A percentile compares a stretch with the other conserved stretches of the same genome.
Conservation (phyloP, 2,113 vertebrate genomes). For the Onychorhynchus coronatus region DNA sequence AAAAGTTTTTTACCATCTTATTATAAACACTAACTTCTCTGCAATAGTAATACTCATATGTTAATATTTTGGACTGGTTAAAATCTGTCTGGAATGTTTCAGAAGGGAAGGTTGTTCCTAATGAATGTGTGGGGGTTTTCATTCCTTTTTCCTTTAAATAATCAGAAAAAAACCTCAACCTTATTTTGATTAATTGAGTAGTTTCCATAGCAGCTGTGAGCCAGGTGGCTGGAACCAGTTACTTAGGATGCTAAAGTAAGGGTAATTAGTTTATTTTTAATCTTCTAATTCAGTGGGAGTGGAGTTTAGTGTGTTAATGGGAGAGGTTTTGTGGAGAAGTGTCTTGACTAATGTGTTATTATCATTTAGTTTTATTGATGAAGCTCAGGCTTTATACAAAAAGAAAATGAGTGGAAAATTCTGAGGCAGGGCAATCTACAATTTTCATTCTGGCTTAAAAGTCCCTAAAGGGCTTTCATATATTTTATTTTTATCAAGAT, state of each 20-base stretch:
- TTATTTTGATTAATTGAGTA: conserved; percentile 61
- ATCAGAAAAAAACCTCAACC: neutral
- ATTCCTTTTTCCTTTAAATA: conserved; percentile 30
- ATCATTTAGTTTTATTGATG: conserved; percentile 50
- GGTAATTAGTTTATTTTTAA: conserved; percentile 70
- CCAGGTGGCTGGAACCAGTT: conserved; percentile 52
- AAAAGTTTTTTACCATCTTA: neutral
- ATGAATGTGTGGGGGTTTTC: neutral
- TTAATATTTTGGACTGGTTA: neutral
- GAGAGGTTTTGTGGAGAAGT: neutral
- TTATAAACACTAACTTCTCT: neutral
- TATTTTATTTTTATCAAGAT: conserved; percentile 33
- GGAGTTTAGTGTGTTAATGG: conserved; percentile 47
- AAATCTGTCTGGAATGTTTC: neutral
- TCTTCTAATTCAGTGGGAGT: conserved; percentile 53
- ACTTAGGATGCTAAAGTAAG: conserved; percentile 45
- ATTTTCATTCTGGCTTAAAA: conserved; percentile 11
- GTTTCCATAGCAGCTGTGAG: conserved; percentile 66
- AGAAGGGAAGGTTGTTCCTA: neutral
- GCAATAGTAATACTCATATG: neutral
- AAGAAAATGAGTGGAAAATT: conserved; percentile 12
- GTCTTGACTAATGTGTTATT: conserved; percentile 56
- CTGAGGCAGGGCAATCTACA: neutral
- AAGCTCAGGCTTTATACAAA: neutral
- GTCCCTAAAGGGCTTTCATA: conserved; percentile 1